Base-by-base conservation (phyloP, 2,888 invertebrate genomes). In the Heteromyza rotundicornis region DNA sequence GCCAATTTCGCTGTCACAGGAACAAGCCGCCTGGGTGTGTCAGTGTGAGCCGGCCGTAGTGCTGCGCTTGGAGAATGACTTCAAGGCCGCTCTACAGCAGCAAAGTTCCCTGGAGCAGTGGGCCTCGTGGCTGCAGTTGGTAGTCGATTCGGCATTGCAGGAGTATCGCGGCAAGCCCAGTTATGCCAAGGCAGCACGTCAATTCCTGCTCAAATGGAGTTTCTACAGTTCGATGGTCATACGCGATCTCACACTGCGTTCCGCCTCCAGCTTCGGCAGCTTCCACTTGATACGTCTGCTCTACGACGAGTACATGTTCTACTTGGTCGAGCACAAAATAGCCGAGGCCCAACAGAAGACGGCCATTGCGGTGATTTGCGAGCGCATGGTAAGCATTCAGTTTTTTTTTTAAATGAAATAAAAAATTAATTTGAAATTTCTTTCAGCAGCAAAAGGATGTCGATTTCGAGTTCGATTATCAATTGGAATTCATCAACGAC, bases 251-350 rank as follows among this genome's bases (percentile, higher is more conserved):
- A 99, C 98, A 50, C 86, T 98, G 67, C 86, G 95, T 72, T 97
- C 97, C 64, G 98, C 99, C 40, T 95, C 97, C 20, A 97, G 97
- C 84, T 99, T 99, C 85, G 99, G 99, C 57, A 97, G 97, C 68
- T 99, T 99, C 86, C 99, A 99, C 85, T 88, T 99, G 72, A 95
- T 99, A 77, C 91, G 98, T 51, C 87, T 99, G 77, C 88, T 99
- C 62, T 99, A 97, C 84, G 98, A 99, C 84, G 99, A 99, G 85
- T 99, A 98, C 84, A 98, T 99, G 92, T 96, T 97, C 85, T 98
- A 96, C 85, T 87, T 98, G 75, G 94, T 99, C 74, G 98, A 99
- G 85, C 95, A 96, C 78, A 92, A 95, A 84, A 96, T 98, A 32
- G 97, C 98, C 47, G 89, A 90, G 78, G 95, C 95, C 57, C 92